A percentile compares a stretch with the other conserved stretches of the same genome.
Conservation (phyloP, 2,113 vertebrate genomes). For the Polypterus senegalus region DNA sequence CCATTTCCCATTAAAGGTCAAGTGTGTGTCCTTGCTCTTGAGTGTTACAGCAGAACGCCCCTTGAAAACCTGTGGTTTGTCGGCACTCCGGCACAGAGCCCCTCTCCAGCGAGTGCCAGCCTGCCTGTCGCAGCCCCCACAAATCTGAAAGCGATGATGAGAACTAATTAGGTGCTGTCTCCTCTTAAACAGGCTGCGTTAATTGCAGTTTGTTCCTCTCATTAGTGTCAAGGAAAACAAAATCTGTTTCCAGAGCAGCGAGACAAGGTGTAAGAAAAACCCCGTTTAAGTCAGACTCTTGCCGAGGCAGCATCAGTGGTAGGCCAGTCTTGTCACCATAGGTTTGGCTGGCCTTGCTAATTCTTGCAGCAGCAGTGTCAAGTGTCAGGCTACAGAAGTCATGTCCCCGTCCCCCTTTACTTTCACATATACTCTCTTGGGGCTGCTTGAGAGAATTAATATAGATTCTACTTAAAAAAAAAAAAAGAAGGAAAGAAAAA, state of each 20-base stretch:
- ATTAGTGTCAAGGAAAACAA: slow-evolving; percentile 63
- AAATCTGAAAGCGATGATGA: slow-evolving; percentile 58
- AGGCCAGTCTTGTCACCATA: too few relatives aligned
- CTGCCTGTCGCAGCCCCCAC: slow-evolving; percentile 52
- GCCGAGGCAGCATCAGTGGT: too few relatives aligned
- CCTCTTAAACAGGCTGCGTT: slow-evolving; percentile 51
- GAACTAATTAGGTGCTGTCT: slow-evolving; percentile 65
- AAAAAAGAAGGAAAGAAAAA: too few relatives aligned
- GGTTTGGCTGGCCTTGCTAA: too few relatives aligned
- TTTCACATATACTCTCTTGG: too few relatives aligned
- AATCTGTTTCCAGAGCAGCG: slow-evolving; percentile 51
- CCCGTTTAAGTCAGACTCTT: too few relatives aligned
- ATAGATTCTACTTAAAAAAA: too few relatives aligned
- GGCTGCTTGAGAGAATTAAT: too few relatives aligned
- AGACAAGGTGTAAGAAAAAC: neutral
- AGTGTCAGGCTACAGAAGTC: too few relatives aligned
- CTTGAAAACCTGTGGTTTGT: slow-evolving; percentile 63
- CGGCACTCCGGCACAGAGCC: slow-evolving; percentile 55
- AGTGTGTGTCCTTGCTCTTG: slow-evolving; percentile 64
- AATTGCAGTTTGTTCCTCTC: slow-evolving; percentile 61
- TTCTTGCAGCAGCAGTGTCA: too few relatives aligned
- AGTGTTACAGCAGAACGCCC: slow-evolving; percentile 48
- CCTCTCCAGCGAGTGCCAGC: slow-evolving; percentile 48
- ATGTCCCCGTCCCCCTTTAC: too few relatives aligned
- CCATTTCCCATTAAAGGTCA: slow-evolving; percentile 73